phyloP scores from a whole-genome alignment of 2,888 invertebrate genomes.

The Pteria penguin region DNA sequence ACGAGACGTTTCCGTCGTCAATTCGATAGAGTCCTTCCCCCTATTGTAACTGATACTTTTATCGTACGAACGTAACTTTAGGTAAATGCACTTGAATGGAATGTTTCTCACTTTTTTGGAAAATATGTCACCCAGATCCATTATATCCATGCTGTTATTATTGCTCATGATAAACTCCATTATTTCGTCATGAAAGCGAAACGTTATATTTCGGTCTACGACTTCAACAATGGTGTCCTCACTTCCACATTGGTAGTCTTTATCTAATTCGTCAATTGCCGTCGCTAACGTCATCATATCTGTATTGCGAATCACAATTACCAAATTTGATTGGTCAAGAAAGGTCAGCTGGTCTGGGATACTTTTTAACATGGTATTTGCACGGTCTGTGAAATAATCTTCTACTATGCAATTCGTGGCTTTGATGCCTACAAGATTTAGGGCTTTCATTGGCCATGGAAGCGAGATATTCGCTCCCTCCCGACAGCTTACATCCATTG shows the following conservation, averaged over 20 bases:
- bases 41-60: constrained; percentile 50
- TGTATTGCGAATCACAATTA: constrained; percentile 28
- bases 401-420: constrained; percentile 46
- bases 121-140: constrained; percentile 44
- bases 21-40: constrained; percentile 52
- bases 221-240: constrained; percentile 47
- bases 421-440: constrained; percentile 43
- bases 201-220: constrained; percentile 45
- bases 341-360: constrained; percentile 50
- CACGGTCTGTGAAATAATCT: constrained; percentile 47
- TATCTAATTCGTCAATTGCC: constrained; percentile 34
- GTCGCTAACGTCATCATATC: constrained; percentile 27
- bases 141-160: constrained; percentile 3
- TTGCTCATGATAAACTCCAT: constrained; percentile 12
- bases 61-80: constrained; percentile 51
- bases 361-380: constrained; percentile 14
- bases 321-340: constrained; percentile 40
- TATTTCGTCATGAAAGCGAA: constrained; percentile 31
- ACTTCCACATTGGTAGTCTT: constrained; percentile 55
- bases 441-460: constrained; percentile 55
- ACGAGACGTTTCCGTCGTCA: constrained; percentile 51
- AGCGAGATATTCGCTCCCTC: constrained; percentile 46
- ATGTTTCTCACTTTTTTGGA: constrained; percentile 40
- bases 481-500: constrained; percentile 45
- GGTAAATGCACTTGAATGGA: constrained; percentile 50